Conservation (phyloP, 2,888 invertebrate genomes). For the Papilio elwesi region DNA sequence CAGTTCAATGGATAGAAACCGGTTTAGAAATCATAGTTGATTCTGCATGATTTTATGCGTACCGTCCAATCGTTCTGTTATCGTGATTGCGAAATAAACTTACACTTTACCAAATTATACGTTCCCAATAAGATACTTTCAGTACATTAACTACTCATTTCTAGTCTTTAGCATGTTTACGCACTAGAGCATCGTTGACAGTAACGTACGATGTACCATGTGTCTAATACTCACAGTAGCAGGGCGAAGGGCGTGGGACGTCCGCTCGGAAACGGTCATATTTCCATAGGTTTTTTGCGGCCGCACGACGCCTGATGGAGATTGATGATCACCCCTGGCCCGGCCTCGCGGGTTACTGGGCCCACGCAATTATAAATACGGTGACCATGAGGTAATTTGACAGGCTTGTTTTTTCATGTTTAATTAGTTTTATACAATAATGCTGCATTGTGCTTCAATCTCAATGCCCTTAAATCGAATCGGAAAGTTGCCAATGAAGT, state of each 20-base stretch:
- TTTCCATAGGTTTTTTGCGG: slow-evolving; percentile 72
- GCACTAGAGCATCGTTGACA: slow-evolving; percentile 37
- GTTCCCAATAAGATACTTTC: too few species aligned
- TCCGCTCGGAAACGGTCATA: slow-evolving; percentile 67
- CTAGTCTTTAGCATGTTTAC: not conserved
- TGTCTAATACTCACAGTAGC: slow-evolving; percentile 41
- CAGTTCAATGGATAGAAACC: too few species aligned
- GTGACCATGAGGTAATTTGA: slow-evolving; percentile 11
- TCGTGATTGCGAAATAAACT: too few species aligned
- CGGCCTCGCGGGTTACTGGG: slow-evolving; percentile 65
- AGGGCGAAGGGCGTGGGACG: slow-evolving; percentile 40
- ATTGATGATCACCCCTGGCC: slow-evolving; percentile 74
- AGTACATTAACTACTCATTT: too few species aligned
- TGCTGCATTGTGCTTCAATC: not conserved
- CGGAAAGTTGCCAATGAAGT: too few species aligned
- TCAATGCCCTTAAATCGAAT: too few species aligned
- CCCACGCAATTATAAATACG: slow-evolving; percentile 68
- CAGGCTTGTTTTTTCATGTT: not conserved
- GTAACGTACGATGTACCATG: slow-evolving; percentile 49
- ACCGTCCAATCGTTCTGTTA: too few species aligned
- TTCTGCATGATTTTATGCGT: too few species aligned
- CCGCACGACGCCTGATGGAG: slow-evolving; percentile 73
- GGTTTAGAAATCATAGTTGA: too few species aligned
- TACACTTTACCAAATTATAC: too few species aligned
- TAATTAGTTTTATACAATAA: not conserved